Conservation (phyloP, 2,113 vertebrate genomes). For the Sinocyclocheilus grahami region DNA sequence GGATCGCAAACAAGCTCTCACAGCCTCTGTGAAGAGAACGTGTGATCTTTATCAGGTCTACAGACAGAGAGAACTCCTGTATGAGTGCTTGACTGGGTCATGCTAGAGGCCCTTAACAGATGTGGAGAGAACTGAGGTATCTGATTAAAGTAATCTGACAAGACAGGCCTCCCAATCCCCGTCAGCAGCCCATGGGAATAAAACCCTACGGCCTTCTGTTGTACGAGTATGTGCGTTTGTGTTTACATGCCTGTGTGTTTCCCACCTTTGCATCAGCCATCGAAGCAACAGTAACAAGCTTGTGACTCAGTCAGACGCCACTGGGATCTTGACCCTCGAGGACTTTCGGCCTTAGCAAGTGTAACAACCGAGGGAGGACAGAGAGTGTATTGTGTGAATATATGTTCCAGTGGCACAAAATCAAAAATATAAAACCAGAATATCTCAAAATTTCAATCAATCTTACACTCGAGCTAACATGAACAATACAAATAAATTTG, state of each 20-base stretch:
- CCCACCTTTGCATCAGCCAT: conserved; percentile 35
- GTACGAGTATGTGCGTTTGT: neutral
- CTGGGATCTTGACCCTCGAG: conserved; percentile 33
- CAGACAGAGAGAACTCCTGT: neutral
- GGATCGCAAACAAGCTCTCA: neutral
- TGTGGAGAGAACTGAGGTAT: conserved; percentile 54
- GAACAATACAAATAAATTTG: neutral
- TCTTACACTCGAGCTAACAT: neutral
- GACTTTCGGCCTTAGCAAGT: neutral
- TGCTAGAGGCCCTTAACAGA: conserved; percentile 10
- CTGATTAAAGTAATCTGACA: conserved; percentile 74
- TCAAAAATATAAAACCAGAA: neutral
- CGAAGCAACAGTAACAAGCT: conserved; percentile 12
- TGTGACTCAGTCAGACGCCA: conserved; percentile 18
- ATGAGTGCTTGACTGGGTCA: conserved; percentile 18
- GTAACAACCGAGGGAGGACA: neutral
- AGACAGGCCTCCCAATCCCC: conserved; percentile 60
- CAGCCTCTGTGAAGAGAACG: neutral
- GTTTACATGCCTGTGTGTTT: conserved; percentile 33
- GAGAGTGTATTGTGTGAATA: conserved; percentile 1
- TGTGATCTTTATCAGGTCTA: neutral
- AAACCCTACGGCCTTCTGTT: conserved; percentile 52
- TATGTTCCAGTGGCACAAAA: conserved; percentile 18
- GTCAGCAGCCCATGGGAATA: conserved; percentile 55
- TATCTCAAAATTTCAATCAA: neutral